These are phyloP conservation scores for Sebastes diaconus DNA, from an alignment of 2,797 vertebrate genomes.

Conservation along the genomic window DNA sequence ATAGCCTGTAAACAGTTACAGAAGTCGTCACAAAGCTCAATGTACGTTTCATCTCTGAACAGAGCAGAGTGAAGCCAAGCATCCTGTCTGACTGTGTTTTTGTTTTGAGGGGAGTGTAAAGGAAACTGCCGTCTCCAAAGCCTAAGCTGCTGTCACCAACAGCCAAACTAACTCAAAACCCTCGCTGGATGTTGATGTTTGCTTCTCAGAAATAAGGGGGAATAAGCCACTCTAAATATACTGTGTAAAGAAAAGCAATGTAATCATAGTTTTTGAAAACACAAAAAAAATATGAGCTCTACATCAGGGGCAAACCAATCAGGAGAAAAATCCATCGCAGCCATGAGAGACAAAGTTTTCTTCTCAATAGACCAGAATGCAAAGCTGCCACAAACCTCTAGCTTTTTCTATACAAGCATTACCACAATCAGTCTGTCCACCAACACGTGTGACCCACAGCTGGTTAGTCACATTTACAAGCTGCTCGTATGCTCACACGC, in stretches of 20 bases:
- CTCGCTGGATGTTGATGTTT: neutral
- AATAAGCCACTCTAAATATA: neutral
- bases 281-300: neutral
- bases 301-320: neutral
- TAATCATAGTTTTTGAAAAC: neutral
- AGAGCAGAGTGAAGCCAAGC: constrained; percentile 1
- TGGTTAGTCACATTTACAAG: constrained; percentile 35
- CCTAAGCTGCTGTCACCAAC: constrained; percentile 14
- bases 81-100: constrained; percentile 43
- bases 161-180: neutral
- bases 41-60: constrained; percentile 8
- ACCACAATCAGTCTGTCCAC: constrained; percentile 12
- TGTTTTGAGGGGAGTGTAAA: constrained; percentile 58
- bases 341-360: neutral
- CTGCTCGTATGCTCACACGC: neutral
- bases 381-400: neutral
- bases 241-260: neutral
- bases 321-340: neutral
- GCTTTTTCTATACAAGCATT: neutral
- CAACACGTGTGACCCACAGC: constrained; percentile 10
- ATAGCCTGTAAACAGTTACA: constrained; percentile 40
- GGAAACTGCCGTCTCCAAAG: constrained; percentile 32
- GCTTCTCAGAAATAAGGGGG: neutral
- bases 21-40: neutral
- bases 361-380: neutral